Evolutionary conservation across 92 coral and sea anemone genomes (phyloP), one percentile per base, ranked within the genome.

Genomic region (Phenganax marumi): DNA sequence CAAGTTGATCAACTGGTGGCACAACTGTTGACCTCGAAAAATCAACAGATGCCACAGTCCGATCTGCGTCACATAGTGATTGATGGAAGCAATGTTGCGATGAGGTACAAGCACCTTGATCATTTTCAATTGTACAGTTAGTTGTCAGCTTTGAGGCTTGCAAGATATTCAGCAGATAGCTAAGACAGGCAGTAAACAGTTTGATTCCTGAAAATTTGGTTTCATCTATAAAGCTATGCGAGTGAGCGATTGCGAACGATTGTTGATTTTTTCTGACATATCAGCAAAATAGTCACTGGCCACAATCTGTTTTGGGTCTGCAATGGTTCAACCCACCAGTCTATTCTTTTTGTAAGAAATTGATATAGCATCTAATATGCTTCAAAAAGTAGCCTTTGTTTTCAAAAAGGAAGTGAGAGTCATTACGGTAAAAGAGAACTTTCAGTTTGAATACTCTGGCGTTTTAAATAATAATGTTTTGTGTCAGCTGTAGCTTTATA

Each of bases 51-150:
- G 10, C 84, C 89, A 10, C 71, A 88, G 5, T 91, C 99, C 19
- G 90, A 89, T 50, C 80, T 92, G 47, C 82, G 99, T 62, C 97
- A 93, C 22, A 84, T 96, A 17, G 99, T 96, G 9, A 92, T 96
- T 55, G 99, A 96, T 92, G 99, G 99, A 10, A 96, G 99, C 53
- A 96, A 96, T 83, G 99, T 96, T 66, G 99, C 99, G 1, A 96
- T 96, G 99, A 96, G 99, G 99, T 96, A 68, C 63, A 86, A 64
- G 25, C 18, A 12, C 3, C 23, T 33, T 53, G 39, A 75, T 46
- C 57, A 17, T 62, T 39, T 6, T 73, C 8, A 10, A 18, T 16
- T 12, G 21, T 18, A 13, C 47, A 64, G 8, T 7, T 64, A 17
- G 23, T 16, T 22, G 49, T 10, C 25, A 25, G 26, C 21, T 16